Conservation (phyloP, 1,140 invertebrate species). For the Acromyrmex charruanus region DNA sequence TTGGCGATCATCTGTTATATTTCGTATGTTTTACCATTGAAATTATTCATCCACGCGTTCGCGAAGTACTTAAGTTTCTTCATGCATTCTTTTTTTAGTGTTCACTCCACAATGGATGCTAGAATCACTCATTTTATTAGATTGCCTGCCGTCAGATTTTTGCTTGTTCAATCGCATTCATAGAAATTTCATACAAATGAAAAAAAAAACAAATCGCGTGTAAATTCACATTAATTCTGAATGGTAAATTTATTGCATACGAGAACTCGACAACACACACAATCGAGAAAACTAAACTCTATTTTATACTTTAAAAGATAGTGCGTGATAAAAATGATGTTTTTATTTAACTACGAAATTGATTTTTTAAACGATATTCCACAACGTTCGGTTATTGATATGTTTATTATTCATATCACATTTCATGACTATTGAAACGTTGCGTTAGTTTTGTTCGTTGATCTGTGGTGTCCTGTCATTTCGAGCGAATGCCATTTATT, state of each 20-base stretch:
- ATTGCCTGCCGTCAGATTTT: neutral
- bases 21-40: conserved; percentile 17
- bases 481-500: neutral
- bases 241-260: neutral
- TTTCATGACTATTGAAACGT: conserved; percentile 5
- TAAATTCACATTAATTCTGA: neutral
- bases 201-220: neutral
- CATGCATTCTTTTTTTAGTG: neutral
- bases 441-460: neutral
- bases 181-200: neutral
- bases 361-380: neutral
- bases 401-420: conserved; percentile 7
- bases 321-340: neutral
- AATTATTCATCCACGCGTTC: conserved; percentile 5
- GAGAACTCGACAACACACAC: neutral
- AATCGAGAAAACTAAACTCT: neutral
- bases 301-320: neutral
- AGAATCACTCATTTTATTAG: conserved; percentile 14
- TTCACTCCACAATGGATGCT: neutral
- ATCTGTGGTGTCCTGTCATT: neutral
- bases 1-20: conserved; percentile 20
- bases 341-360: neutral
- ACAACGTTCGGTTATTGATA: neutral
- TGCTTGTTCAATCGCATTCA: neutral
- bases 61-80: neutral